Evolutionary conservation across 2,113 vertebrate species (phyloP).

Genomic region (Sander vitreus): DNA sequence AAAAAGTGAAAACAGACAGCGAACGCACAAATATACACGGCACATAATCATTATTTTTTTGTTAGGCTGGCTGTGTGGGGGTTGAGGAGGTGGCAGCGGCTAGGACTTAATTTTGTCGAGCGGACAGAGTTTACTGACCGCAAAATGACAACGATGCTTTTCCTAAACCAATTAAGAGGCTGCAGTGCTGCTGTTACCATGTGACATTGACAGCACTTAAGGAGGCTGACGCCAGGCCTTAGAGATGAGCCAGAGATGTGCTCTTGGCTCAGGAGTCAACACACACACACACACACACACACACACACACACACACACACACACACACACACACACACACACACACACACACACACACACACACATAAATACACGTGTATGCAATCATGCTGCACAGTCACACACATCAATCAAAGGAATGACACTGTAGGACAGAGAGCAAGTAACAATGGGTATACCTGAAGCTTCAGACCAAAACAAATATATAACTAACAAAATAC

Average conservation of each 20-base stretch:
- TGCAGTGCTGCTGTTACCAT: slow-evolving; percentile 62
- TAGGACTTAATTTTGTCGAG: slow-evolving; percentile 75
- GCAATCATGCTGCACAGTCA: slow-evolving; percentile 9
- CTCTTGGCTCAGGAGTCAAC: slow-evolving; percentile 37
- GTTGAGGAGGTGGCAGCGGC: slow-evolving; percentile 63
- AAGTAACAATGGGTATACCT: slow-evolving; percentile 29
- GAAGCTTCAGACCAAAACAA: slow-evolving; percentile 27
- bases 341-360: background rate
- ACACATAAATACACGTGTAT: slow-evolving; percentile 5
- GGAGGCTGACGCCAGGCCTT: slow-evolving; percentile 59
- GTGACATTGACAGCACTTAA: slow-evolving; percentile 81
- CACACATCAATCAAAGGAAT: slow-evolving; percentile 27
- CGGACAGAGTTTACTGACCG: slow-evolving; percentile 79
- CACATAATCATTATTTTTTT: slow-evolving; percentile 79
- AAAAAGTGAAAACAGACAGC: slow-evolving; percentile 81
- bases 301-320: slow-evolving; percentile 4
- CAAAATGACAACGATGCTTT: slow-evolving; percentile 81
- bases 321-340: background rate
- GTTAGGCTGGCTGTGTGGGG: slow-evolving; percentile 61
- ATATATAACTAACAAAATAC: slow-evolving; percentile 32
- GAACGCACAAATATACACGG: slow-evolving; percentile 75
- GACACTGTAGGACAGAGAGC: slow-evolving; percentile 22
- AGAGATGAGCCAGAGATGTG: slow-evolving; percentile 67
- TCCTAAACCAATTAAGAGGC: slow-evolving; percentile 82
- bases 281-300: background rate